Evolutionary conservation across 2,797 vertebrate species (phyloP), one percentile per base, ranked within the genome.

Genomic region (Darevskia mixta): DNA sequence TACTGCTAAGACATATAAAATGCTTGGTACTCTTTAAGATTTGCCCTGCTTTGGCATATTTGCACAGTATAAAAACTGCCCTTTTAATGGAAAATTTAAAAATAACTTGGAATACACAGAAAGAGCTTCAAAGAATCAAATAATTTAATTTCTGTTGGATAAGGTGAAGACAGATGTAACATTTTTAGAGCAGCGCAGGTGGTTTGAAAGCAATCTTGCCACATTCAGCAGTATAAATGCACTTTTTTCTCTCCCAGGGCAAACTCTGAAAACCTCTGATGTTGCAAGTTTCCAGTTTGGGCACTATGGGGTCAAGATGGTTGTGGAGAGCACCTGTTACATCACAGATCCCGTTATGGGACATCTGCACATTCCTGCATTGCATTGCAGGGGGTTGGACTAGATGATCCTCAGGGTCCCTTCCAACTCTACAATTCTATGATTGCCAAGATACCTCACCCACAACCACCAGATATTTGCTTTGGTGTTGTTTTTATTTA

Each of bases 71-170:
- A 75, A 85, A 90, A 91, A 64, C 20, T 86, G 18, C 43, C 80
- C 3, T 25, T 78, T 13, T 49, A 78, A 69, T 69, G 41, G 45
- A 71, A 95, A 87, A 79, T 2, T 23, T 73, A 79, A 67, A 88
- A 93, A 87, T 4, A 91, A 78, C 66, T 71, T 85, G 15, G 35
- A 79, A 55, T 5, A 91, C 29, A 79, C 86, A n/a, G 17, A 82
- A 71, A 32, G n/a, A 15, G 55, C 55, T 87, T 80, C 45, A 15
- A 86, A 90, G 61, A 86, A 89, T 27, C 61, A 86, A 91, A 90
- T 1, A n/a, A 27, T 82, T 13, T 3, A 55, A 3, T 1, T 93
- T 87, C 20, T 88, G 84, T 67, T 11, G 23, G 55, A 81, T n/a
- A 35, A 69, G 18, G 85, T 55, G 66, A 49, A 79, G 64, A 55